phyloP scores from a whole-genome alignment of 1,140 invertebrate species.

The Eumeta japonica region DNA sequence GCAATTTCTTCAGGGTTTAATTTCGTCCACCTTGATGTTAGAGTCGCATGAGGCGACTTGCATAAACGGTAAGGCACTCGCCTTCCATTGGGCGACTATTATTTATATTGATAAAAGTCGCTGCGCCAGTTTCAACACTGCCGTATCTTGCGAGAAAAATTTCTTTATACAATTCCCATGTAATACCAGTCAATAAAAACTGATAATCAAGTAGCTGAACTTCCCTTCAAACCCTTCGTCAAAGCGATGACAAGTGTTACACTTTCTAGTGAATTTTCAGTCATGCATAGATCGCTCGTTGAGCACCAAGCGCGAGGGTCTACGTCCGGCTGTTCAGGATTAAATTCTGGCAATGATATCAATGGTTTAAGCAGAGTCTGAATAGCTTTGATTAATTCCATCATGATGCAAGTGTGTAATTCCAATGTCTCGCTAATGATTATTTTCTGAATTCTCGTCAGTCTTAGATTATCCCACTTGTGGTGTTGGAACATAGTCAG shows the following conservation, averaged over 20 bases:
- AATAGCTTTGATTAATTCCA: too few species aligned
- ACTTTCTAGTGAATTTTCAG: conserved; percentile 6
- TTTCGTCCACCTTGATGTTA: conserved; percentile 8
- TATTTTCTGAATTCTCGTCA: too few species aligned
- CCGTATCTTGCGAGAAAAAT: conserved; percentile 17
- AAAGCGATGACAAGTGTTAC: conserved; percentile 10
- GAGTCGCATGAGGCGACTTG: conserved; percentile 3
- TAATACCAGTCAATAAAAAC: conserved; percentile 17
- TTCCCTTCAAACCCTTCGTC: conserved; percentile 10
- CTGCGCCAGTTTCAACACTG: conserved; percentile 15
- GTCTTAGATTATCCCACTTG: too few species aligned
- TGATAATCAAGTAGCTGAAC: conserved; percentile 18
- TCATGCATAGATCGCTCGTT: conserved; percentile 13
- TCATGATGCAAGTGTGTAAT: too few species aligned
- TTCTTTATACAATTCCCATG: conserved; percentile 14
- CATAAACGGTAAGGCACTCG: conserved; percentile 9
- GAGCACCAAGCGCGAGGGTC: conserved; percentile 11
- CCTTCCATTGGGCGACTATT: conserved; percentile 7
- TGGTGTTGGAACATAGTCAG: too few species aligned
- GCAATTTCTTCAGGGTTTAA: conserved; percentile 10
- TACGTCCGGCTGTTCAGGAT: too few species aligned
- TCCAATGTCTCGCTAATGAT: too few species aligned
- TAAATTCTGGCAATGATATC: too few species aligned
- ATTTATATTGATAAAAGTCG: conserved; percentile 6
- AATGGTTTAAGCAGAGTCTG: too few species aligned